Percentiles rank a stretch among this genome's conserved stretches.
Evolutionary conservation across 2,113 vertebrate genomes (phyloP).

Genomic region (Dryoscopus gambensis): DNA sequence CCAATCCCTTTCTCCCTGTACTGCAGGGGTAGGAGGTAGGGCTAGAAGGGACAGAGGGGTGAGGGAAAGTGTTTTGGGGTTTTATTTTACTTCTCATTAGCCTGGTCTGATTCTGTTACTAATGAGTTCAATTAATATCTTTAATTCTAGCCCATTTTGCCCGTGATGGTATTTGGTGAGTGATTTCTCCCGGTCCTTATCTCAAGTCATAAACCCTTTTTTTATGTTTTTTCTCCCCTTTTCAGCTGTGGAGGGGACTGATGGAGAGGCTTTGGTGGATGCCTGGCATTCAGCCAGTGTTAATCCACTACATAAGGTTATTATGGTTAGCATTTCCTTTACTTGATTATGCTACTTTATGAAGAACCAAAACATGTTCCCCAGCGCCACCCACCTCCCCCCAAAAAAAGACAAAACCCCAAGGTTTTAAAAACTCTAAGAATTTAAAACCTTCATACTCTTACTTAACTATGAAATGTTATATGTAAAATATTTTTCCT

Average conservation of each 20-base stretch:
- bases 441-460: neutral
- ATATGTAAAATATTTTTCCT: neutral
- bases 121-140: neutral
- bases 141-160: neutral
- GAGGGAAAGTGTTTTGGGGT: neutral
- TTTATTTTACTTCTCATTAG: neutral
- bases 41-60: neutral
- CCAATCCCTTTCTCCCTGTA: neutral
- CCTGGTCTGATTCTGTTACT: neutral
- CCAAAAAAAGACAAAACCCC: accelerated
- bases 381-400: accelerated
- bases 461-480: neutral
- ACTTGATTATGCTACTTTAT: neutral
- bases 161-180: neutral
- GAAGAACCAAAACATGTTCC: neutral
- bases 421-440: neutral
- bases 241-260: neutral
- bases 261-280: neutral
- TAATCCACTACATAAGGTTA: neutral
- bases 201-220: too few relatives aligned
- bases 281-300: neutral
- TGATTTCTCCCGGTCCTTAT: neutral
- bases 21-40: too few relatives aligned
- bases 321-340: neutral
- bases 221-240: neutral